A percentile compares a stretch with the other conserved stretches of the same genome.
Evolutionary conservation across 2,888 invertebrate genomes (phyloP).

Genomic region (Ligdia adustata): DNA sequence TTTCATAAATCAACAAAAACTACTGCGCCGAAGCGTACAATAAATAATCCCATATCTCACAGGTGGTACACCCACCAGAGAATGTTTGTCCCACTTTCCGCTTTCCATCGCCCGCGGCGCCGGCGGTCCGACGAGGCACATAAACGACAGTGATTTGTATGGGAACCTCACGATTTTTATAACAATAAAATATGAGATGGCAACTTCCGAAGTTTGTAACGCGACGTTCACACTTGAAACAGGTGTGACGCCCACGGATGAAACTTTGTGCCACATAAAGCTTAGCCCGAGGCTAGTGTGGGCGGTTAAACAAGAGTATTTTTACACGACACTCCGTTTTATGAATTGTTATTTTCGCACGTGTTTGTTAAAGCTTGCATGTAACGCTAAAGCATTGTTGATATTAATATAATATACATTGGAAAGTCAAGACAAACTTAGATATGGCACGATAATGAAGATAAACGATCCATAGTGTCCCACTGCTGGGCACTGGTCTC

Average conservation of each 20-base stretch:
- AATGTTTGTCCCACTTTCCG: constrained; percentile 11
- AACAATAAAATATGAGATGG: constrained; percentile 5
- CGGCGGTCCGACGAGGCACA: constrained; percentile 3
- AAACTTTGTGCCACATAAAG: constrained; percentile 25
- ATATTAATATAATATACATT: no score
- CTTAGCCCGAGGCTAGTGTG: constrained; percentile 10
- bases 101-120: constrained; percentile 17
- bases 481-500: no score
- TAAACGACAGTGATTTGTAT: constrained; percentile 10
- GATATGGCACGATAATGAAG: no score
- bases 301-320: background rate
- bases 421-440: no score
- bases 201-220: constrained; percentile 18
- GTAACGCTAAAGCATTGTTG: no score
- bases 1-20: constrained; percentile 3
- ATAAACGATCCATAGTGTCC: no score
- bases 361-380: no score
- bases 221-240: constrained; percentile 7
- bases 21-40: background rate
- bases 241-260: constrained; percentile 29
- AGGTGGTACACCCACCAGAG: constrained; percentile 9
- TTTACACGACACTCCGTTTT: no score
- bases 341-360: no score
- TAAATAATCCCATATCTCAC: constrained; percentile 13
- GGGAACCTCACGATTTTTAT: constrained; percentile 15